These are phyloP conservation scores for Takifugu bimaculatus DNA, from an alignment of 2,113 vertebrate genomes.

Conservation along the genomic window DNA sequence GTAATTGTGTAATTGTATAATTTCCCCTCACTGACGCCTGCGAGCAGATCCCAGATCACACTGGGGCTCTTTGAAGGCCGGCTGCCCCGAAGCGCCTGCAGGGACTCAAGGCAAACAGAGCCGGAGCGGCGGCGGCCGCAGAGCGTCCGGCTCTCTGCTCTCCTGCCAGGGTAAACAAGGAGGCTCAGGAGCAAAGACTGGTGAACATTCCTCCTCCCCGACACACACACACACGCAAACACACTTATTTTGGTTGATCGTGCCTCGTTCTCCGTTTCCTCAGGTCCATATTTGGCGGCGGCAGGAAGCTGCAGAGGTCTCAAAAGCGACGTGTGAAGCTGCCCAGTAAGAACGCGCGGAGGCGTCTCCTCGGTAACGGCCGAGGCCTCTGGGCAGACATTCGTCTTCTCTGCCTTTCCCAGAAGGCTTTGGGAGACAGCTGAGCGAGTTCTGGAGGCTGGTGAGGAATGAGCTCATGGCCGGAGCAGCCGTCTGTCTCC, in stretches of 20 bases:
- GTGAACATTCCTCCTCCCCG: conserved; percentile 45
- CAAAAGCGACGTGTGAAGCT: background rate
- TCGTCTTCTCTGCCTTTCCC: conserved; percentile 9
- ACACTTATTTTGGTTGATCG: conserved; percentile 3
- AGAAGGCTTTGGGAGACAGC: conserved; percentile 31
- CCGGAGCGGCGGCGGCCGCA: background rate
- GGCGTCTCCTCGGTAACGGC: background rate
- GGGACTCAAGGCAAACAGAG: conserved; percentile 58
- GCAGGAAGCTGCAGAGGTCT: background rate
- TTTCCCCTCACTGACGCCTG: conserved; percentile 62
- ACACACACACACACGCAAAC: conserved; percentile 15
- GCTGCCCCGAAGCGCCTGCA: conserved; percentile 40
- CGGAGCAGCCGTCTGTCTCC: conserved; percentile 13
- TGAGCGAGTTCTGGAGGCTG: conserved; percentile 14
- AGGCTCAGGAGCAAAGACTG: conserved; percentile 53
- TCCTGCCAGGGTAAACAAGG: conserved; percentile 69
- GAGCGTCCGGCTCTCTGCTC: conserved; percentile 53
- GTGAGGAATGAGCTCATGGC: conserved; percentile 31
- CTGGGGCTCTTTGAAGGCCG: conserved; percentile 57
- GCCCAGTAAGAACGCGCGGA: background rate
- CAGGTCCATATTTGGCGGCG: no score
- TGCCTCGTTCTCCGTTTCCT: conserved; percentile 6
- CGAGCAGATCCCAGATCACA: conserved; percentile 62
- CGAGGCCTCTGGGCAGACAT: conserved; percentile 4
- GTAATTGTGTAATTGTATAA: conserved; percentile 68